Conservation (phyloP, 2,797 vertebrate genomes). For the Chromobotia macracanthus region DNA sequence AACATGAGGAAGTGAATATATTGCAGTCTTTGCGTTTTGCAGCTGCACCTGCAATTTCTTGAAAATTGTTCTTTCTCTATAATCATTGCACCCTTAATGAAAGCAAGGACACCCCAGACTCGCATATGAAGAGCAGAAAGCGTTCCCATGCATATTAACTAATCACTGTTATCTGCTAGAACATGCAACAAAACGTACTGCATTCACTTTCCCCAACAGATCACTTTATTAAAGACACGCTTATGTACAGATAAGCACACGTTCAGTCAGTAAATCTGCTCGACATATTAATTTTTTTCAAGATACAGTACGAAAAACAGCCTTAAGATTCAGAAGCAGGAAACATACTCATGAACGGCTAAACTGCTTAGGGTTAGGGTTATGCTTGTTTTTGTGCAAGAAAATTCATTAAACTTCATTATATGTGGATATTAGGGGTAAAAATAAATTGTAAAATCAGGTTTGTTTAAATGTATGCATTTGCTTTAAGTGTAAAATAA, state of each 20-base stretch:
- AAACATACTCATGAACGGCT: no score
- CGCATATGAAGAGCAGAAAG: background rate
- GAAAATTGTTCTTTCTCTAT: no score
- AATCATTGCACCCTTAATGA: background rate
- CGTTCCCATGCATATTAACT: background rate
- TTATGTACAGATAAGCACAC: conserved; percentile 39
- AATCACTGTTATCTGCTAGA: conserved; percentile 5
- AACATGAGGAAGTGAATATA: conserved; percentile 46
- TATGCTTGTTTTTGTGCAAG: no score
- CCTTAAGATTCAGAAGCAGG: no score
- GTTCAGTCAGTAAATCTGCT: conserved; percentile 56
- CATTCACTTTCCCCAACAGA: conserved; percentile 58
- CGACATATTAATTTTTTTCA: no score
- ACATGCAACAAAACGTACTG: conserved; percentile 40
- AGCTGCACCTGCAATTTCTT: background rate
- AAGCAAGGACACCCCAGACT: background rate
- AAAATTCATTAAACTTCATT: no score
- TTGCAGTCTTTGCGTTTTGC: background rate
- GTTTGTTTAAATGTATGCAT: background rate
- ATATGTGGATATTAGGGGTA: no score
- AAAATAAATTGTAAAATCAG: background rate
- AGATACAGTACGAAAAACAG: no score
- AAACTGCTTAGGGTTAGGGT: no score
- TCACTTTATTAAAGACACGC: conserved; percentile 54
- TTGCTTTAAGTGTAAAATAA: background rate